A percentile compares a stretch with the other conserved stretches of the same genome.
Conservation (phyloP, 2,797 vertebrate species). For the Acipenser transmontanus region DNA sequence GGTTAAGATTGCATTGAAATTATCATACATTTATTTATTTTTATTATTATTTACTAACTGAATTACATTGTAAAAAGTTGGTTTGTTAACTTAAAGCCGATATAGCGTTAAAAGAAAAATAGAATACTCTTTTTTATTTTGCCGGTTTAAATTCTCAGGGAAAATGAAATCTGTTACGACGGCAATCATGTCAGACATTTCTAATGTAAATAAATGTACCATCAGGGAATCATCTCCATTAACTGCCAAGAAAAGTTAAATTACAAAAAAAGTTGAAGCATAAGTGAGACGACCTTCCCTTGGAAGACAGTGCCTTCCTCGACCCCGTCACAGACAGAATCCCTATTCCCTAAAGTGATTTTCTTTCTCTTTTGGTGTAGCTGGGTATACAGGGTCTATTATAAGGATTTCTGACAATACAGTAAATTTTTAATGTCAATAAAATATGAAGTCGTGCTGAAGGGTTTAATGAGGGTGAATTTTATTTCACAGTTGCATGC, state of each 20-base stretch:
- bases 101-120: too few species aligned
- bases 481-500: conserved; percentile 21
- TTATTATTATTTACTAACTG: too few species aligned
- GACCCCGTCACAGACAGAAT: conserved; percentile 23
- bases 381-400: conserved; percentile 1
- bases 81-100: too few species aligned
- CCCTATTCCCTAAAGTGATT: conserved; percentile 32
- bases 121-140: too few species aligned
- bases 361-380: conserved; percentile 15
- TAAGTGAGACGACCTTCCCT: conserved; percentile 25
- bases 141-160: too few species aligned
- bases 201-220: conserved; percentile 48
- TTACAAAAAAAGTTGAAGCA: conserved; percentile 28
- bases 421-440: conserved; percentile 39
- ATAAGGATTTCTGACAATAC: conserved; percentile 33
- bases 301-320: conserved; percentile 19
- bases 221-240: conserved; percentile 36
- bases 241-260: conserved; percentile 40
- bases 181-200: conserved; percentile 41
- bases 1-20: too few species aligned
- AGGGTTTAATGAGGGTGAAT: conserved; percentile 20
- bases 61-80: too few species aligned
- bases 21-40: too few species aligned
- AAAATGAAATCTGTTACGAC: too few species aligned
- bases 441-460: conserved; percentile 23